A percentile compares a stretch with the other conserved stretches of the same genome.
Conservation (phyloP, 2,113 vertebrate species). For the Sinocyclocheilus anophthalmus region DNA sequence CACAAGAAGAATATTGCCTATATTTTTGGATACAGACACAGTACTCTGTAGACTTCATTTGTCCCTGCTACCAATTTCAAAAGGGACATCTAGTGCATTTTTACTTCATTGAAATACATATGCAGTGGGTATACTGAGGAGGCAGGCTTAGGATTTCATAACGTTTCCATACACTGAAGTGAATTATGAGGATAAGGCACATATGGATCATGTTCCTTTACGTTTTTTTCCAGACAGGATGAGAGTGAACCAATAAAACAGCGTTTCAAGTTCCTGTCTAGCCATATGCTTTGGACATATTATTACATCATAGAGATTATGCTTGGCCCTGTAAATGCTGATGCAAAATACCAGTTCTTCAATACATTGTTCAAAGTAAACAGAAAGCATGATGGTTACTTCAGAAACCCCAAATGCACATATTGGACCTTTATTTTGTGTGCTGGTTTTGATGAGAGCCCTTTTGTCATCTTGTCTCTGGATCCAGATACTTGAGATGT, state of each 20-base stretch:
- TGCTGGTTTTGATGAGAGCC: background rate
- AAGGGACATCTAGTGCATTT: background rate
- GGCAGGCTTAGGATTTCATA: background rate
- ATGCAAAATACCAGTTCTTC: background rate
- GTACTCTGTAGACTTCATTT: background rate
- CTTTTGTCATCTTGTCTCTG: background rate
- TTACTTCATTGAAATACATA: background rate
- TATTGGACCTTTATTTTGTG: background rate
- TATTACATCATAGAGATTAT: background rate
- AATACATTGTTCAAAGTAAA: background rate
- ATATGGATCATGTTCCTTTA: background rate
- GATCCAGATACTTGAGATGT: constrained; percentile 10
- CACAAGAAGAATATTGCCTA: background rate
- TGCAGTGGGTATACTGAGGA: background rate
- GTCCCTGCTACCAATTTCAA: background rate
- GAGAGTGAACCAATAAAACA: constrained; percentile 12
- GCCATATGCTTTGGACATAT: background rate
- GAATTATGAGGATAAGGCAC: background rate
- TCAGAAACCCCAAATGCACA: background rate
- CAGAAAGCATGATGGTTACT: background rate
- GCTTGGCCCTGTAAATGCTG: background rate
- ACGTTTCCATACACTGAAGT: background rate
- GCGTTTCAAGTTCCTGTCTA: background rate
- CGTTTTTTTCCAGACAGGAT: constrained; percentile 9
- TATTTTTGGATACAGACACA: background rate